Base-by-base conservation (phyloP, 2,113 vertebrate species). In the Thunnus thynnus region DNA sequence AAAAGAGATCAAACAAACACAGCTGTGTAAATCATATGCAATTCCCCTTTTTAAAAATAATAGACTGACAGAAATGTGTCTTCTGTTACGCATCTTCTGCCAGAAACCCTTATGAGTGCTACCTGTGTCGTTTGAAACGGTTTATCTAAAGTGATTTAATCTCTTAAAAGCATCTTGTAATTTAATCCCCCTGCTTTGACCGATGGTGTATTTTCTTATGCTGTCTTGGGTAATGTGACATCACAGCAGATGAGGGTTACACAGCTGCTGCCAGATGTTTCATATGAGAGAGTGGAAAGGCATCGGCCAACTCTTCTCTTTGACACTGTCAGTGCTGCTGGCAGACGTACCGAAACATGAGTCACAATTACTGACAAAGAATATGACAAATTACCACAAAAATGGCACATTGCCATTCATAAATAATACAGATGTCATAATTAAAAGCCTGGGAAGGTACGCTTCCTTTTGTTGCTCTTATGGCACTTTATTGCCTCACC, bases 191-290 rank as follows among this genome's bases (percentile, higher is more conserved):
- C 44, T 69, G 32, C 16, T 60, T n/a, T 48, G 22, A 78, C 22
- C 46, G 64, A 46, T 13, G 1, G 13, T 5, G 8, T 18, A 16
- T 9, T 48, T 12, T 30, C 27, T 47, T 30, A 44, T 16, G 63
- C 36, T 56, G 8, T 27, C 14, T 36, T 70, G 0, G 16, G 4
- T 51, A 5, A 32, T 16, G n/a, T 36, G 77, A 41, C 36, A 9
- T 60, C 6, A 16, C 14, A 44, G 3, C 36, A n/a, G 1, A 16
- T 13, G 17, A 58, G 7, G 22, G 18, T 22, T 55, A 20, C 18
- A 52, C 61, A 52, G 72, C n/a, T 73, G 70, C 11, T 51, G 54
- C 10, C 65, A 67, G 41, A 58, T 65, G 51, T 70, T 55, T n/a
- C 16, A 62, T 3, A 13, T 56, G 17, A 65, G 11, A 3, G 5